phyloP scores from a whole-genome alignment of 2,888 invertebrate genomes.

The Sympetrum striolatum region DNA sequence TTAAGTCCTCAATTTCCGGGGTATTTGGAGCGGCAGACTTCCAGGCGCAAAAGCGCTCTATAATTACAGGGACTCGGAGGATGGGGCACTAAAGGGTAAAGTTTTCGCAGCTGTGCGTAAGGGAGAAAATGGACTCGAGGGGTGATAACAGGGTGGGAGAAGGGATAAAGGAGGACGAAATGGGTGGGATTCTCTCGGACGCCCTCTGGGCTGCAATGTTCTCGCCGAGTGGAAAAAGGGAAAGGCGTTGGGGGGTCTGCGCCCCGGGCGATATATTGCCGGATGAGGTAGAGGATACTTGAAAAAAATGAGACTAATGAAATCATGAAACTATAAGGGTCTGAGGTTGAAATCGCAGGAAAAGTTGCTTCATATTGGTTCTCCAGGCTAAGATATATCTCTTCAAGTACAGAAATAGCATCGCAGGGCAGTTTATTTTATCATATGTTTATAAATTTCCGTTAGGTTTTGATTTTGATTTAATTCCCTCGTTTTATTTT shows the following conservation, averaged over 20 bases:
- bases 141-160: neutral
- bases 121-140: neutral
- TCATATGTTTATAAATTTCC: too few species aligned
- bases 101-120: neutral
- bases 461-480: too few species aligned
- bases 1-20: conserved; percentile 38
- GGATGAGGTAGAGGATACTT: neutral
- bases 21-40: conserved; percentile 27
- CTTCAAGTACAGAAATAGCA: too few species aligned
- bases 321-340: neutral
- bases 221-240: neutral
- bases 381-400: too few species aligned
- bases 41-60: conserved; percentile 12
- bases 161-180: neutral
- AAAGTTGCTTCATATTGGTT: neutral
- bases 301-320: neutral
- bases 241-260: neutral
- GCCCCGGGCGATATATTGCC: neutral
- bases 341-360: neutral
- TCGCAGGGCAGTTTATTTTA: too few species aligned
- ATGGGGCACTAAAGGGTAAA: neutral
- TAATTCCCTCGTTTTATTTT: too few species aligned
- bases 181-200: neutral
- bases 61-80: neutral
- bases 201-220: neutral